Evolutionary conservation across 2,113 vertebrate genomes (phyloP), one percentile per base, ranked within the genome.

Genomic region (Bos javanicus): DNA sequence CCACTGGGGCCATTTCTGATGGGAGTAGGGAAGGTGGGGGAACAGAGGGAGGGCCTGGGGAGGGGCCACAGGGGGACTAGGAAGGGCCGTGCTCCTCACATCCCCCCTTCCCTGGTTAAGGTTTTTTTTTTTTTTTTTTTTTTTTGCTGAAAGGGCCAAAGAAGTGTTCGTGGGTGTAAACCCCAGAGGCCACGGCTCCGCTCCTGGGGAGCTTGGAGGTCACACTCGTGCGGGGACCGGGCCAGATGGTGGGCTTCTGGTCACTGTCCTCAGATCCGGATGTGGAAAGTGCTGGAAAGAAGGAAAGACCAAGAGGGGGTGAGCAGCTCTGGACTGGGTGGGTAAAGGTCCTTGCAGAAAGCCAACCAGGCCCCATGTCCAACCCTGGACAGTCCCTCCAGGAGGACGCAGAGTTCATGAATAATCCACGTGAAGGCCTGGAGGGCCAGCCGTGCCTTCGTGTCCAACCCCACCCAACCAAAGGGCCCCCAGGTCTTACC

Each of bases 211-310:
- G 48, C 96, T 46, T 48, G 52, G 95, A 93, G 97, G 97, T 90
- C 98, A 94, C 46, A 85, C 28, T 90, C 0, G 0, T 11, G 12
- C 2, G 14, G 93, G 84, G 57, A n/a, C 50, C 91, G 81, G 97
- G 97, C 95, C 60, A 87, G 97, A 80, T 13, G 92, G 71, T 26
- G 6, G 15, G 85, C 60, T 82, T 83, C 48, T 0, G 19, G 36
- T 13, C 93, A 76, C 80, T 46, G 85, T 97, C 98, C 98, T 99
- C 98, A 99, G 98, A 99, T 99, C 98, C 99, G 99, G 99, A 99
- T 99, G 97, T 99, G 99, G 96, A 99, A 99, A 91, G 99, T 99
- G 98, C 99, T 99, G 98, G 30, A 98, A 98, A 97, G 33, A 87
- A 94, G 97, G 97, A 57, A 46, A 67, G 33, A 26, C 1, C 21